These are phyloP conservation scores for Monopterus albus DNA, from an alignment of 2,113 vertebrate genomes.

Conservation along the genomic window DNA sequence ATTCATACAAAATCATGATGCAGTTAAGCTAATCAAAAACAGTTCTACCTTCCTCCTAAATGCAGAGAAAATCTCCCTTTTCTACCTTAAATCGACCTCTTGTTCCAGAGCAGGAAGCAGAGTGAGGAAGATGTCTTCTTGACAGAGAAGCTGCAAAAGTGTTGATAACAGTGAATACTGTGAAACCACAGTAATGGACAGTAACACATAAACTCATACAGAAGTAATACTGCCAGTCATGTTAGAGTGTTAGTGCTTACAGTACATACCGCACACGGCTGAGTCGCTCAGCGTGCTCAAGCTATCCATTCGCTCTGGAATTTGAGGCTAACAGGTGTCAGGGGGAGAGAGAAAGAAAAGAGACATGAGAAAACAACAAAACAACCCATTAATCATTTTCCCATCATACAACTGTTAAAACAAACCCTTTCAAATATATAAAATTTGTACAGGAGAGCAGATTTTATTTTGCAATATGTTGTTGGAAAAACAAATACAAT, in stretches of 20 bases:
- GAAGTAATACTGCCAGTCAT: background rate
- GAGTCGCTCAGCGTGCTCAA: conserved; percentile 84
- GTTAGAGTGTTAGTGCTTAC: background rate
- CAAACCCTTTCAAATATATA: no score
- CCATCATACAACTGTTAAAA: background rate
- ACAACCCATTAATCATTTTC: background rate
- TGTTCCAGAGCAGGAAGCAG: conserved; percentile 81
- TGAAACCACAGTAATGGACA: background rate
- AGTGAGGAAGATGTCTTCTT: conserved; percentile 79
- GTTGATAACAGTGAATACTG: conserved; percentile 21
- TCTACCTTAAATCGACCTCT: conserved; percentile 81
- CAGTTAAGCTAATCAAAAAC: background rate
- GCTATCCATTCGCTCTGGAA: conserved; percentile 85
- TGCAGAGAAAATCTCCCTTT: background rate
- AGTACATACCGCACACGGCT: conserved; percentile 79
- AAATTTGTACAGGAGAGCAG: no score
- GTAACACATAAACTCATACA: background rate
- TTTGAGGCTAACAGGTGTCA: conserved; percentile 78
- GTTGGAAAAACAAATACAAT: no score
- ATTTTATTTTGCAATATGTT: background rate
- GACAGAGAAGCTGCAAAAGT: conserved; percentile 72
- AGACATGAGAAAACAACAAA: background rate
- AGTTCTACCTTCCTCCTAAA: background rate
- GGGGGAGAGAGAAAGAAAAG: conserved; percentile 6
- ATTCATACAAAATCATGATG: background rate